Base-by-base conservation (phyloP, 2,797 vertebrate genomes). In the Dryobates pubescens region DNA sequence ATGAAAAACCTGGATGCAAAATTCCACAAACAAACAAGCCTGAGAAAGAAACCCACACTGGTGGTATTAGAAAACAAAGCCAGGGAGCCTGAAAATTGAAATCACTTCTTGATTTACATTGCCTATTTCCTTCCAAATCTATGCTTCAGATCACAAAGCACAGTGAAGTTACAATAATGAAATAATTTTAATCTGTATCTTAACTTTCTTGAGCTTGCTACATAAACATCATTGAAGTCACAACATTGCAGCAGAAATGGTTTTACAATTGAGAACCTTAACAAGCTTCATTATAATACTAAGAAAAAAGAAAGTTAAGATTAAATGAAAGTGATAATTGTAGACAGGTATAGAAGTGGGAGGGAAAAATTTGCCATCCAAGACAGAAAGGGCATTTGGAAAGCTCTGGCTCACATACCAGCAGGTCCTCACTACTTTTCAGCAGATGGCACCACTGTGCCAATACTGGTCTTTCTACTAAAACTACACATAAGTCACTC, bases 361-460 rank as follows among this genome's bases (percentile, higher is more conserved):
- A 62, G 16, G n/a, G 16, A 9, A 83, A 58, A 79, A 89, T 70
- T 76, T 70, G 41, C 26, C 20, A 64, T 22, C 18, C 36, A 51
- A 38, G 49, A 43, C 0, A 75, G n/a, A 92, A 64, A 30, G 30
- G n/a, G 20, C n/a, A 63, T 54, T 24, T 81, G 68, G 56, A 93
- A 87, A 82, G 61, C 34, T 67, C 24, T 71, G 49, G 64, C 19
- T 70, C 17, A 72, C 11, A 6, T 32, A 54, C 17, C 47, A 53
- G 12, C 41, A 65, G 89, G 79, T 80, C 82, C 54, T 27, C 82
- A 38, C 38, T 82, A 82, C 73, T 93, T 84, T 95, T 97, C 97
- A 98, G 96, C 70, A 98, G 97, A 93, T 97, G 97, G 97, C 93
- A 96, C 96, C 97, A 83, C 93, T 95, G 93, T 91, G 64, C 86